Percentiles rank a stretch among this genome's conserved stretches.
phyloP scores from a whole-genome alignment of 2,888 invertebrate species.

The Poecilus cupreus region DNA sequence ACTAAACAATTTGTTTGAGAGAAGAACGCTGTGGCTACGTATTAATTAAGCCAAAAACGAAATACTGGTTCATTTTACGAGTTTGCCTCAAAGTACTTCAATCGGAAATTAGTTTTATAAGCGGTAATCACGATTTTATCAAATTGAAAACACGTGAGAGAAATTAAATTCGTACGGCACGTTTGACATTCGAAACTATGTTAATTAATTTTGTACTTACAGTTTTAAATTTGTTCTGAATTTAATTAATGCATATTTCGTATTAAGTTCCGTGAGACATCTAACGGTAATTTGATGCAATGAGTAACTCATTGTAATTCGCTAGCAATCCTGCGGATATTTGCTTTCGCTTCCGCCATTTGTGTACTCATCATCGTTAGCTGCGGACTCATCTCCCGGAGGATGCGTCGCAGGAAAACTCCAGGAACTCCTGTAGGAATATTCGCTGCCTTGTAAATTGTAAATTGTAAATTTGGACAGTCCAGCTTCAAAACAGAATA shows the following conservation, averaged over 20 bases:
- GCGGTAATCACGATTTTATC: background rate
- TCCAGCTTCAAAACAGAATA: too few relatives aligned
- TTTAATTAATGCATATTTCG: too few relatives aligned
- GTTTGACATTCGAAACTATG: too few relatives aligned
- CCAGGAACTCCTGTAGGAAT: background rate
- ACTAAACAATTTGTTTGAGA: background rate
- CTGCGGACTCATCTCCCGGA: background rate
- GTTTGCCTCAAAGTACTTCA: background rate
- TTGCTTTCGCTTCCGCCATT: background rate
- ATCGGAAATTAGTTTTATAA: background rate
- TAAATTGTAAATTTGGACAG: too few relatives aligned
- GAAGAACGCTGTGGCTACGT: background rate
- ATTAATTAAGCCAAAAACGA: too few relatives aligned
- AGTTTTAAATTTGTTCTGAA: too few relatives aligned
- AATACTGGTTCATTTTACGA: background rate
- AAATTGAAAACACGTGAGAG: too few relatives aligned
- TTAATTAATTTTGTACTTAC: too few relatives aligned
- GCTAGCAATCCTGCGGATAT: background rate
- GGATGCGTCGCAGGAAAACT: background rate
- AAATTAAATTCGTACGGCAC: too few relatives aligned
- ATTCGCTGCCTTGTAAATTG: too few relatives aligned
- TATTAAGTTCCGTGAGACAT: too few relatives aligned
- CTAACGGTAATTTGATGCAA: too few relatives aligned
- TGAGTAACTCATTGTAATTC: background rate
- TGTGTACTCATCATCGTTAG: background rate